Evolutionary conservation across 2,113 vertebrate genomes (phyloP), one percentile per base, ranked within the genome.

Genomic region (Chloropsis cyanopogon): DNA sequence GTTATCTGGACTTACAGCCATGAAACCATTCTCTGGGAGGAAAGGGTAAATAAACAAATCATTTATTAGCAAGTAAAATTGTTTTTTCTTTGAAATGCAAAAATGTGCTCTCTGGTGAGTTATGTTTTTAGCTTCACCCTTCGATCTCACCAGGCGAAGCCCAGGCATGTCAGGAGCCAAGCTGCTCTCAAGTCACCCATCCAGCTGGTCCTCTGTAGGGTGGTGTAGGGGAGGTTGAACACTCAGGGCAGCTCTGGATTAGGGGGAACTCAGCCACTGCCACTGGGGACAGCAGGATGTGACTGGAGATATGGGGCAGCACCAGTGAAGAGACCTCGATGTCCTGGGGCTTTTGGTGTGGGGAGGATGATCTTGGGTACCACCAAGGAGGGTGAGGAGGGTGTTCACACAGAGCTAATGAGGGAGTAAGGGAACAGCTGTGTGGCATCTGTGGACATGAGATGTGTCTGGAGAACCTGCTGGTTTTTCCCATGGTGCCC

Each of bases 11-110:
- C 78, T 92, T 59, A 41, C 77, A 91, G 54, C 90, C 95, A 77
- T 14, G 81, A 61, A 97, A 52, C 73, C 84, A 41, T 96, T 92
- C 93, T 95, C 94, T 88, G 89, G 91, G 94, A 97, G 96, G 95
- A 97, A 96, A 97, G 95, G 93, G 94, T 97, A 97, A 97, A 95
- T 77, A 97, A 96, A 97, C 95, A 97, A 92, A 80, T 95, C 95
- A 93, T 97, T 97, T 93, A 94, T 97, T 97, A 96, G 87, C 94
- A 97, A 97, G 95, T 93, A 56, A 93, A 97, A 97, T 97, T 90
- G 93, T 95, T 97, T 96, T 95, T 95, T 90, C 95, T 97, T 97
- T 97, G 95, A 97, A 97, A 97, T 94, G 92, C 94, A 97, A 97
- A 97, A 94, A 92, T 82, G 94, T 93, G 78, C 95, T 96, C 69